A percentile compares a stretch with the other conserved stretches of the same genome.
Evolutionary conservation across 2,888 invertebrate genomes (phyloP).

Genomic region (Xestia rhomboidea): DNA sequence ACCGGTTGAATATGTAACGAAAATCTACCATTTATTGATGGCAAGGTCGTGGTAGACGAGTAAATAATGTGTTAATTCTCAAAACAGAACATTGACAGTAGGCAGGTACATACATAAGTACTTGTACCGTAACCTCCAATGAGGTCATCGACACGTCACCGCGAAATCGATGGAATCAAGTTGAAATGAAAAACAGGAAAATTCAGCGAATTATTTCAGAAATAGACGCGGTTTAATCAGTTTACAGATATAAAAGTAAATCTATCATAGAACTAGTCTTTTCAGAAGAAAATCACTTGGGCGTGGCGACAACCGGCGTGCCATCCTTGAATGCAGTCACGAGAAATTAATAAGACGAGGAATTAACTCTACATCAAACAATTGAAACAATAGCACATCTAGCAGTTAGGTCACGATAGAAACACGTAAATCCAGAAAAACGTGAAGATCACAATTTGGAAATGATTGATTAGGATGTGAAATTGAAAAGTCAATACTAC

Average conservation of each 20-base stretch:
- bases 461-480: slow-evolving; percentile 16
- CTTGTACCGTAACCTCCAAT: slow-evolving; percentile 65
- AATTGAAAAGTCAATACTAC: slow-evolving; percentile 28
- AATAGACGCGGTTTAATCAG: not conserved
- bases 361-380: slow-evolving; percentile 52
- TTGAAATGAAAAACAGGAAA: slow-evolving; percentile 33
- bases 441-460: slow-evolving; percentile 50
- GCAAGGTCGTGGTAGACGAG: slow-evolving; percentile 34
- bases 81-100: slow-evolving; percentile 38
- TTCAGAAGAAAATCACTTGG: slow-evolving; percentile 27
- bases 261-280: not conserved
- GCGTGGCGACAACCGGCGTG: slow-evolving; percentile 65
- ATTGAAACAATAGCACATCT: slow-evolving; percentile 67
- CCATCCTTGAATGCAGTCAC: slow-evolving; percentile 68
- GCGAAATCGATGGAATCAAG: not conserved
- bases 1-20: slow-evolving; percentile 16
- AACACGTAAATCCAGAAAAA: slow-evolving; percentile 56
- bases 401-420: slow-evolving; percentile 32
- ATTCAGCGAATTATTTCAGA: not conserved
- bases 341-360: slow-evolving; percentile 21
- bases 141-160: slow-evolving; percentile 79
- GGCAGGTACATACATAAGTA: not conserved
- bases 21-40: slow-evolving; percentile 25
- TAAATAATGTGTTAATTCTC: slow-evolving; percentile 18
- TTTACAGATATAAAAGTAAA: not conserved